Base-by-base conservation (phyloP, 2,113 vertebrate genomes). In the Sylvietta virens region DNA sequence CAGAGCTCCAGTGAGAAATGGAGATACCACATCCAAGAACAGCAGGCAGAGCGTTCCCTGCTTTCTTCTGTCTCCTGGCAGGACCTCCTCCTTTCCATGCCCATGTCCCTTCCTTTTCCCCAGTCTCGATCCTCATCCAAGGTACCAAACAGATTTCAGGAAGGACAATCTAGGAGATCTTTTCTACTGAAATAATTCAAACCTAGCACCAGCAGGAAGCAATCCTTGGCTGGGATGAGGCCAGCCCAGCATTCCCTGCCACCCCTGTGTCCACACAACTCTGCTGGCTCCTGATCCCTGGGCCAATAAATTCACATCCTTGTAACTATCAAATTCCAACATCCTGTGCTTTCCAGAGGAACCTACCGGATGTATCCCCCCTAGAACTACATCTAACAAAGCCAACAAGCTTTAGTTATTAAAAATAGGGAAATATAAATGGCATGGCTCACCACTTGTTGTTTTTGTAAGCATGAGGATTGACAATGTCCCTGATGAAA, bases 381-480 rank as follows among this genome's bases (percentile, higher is more conserved):
- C 5, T 1, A 5, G 1, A 37, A 56, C 2, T 27, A 10, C 10
- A 6, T 19, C 26, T 28, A 23, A 35, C 56, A 61, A 58, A 54
- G 21, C 10, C 60, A 84, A 10, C 15, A 33, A 47, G 16, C 20
- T 87, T 69, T 35, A 72, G 24, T 31, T 45, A 33, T 2, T 45
- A 9, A 58, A 62, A 39, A 30, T 4, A 62, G 8, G 31, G 98
- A 98, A 82, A 97, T 53, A 67, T 0, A 11, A 97, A 98, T 39
- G 39, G 71, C 42, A 24, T 14, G 86, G 96, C 98, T 98, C 97
- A 99, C 99, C 99, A 99, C 94, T 99, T 99, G 97, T 99, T 99
- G 98, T 99, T 99, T 96, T 98, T 99, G 97, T 99, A 99, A 77
- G 99, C 99, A n/a, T 99, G 99, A 2, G 99, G 99, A 96, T 99